These are phyloP conservation scores for Latrodectus hesperus DNA, from an alignment of 2,888 invertebrate genomes.

Conservation along the genomic window DNA sequence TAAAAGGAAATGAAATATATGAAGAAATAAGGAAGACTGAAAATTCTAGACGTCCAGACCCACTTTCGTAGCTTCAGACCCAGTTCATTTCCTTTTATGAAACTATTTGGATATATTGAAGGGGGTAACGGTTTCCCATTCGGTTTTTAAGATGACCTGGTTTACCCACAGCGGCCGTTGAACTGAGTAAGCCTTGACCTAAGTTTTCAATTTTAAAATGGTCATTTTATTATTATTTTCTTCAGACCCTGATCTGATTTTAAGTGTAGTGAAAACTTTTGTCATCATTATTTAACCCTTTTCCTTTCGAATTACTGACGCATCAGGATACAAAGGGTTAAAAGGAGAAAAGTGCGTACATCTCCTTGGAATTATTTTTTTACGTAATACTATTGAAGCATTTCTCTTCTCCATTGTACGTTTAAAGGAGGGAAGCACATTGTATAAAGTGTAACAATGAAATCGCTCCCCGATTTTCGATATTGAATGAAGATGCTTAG, in stretches of 20 bases:
- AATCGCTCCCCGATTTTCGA: constrained; percentile 46
- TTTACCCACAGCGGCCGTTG: constrained; percentile 33
- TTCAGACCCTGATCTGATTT: background rate
- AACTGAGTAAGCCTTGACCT: constrained; percentile 51
- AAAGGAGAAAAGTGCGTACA: constrained; percentile 3
- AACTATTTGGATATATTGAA: constrained; percentile 12
- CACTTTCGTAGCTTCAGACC: constrained; percentile 23
- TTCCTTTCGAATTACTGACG: constrained; percentile 25
- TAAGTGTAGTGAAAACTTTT: background rate
- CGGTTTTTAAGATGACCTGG: constrained; percentile 27
- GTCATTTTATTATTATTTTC: background rate
- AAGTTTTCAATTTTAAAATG: background rate
- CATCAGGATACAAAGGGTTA: background rate
- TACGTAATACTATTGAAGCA: background rate
- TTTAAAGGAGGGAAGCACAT: background rate
- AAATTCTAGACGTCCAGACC: constrained; percentile 17
- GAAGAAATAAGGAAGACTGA: constrained; percentile 12
- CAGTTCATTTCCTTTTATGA: background rate
- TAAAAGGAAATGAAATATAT: background rate
- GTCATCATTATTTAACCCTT: constrained; percentile 19
- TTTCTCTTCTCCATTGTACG: background rate
- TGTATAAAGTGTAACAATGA: constrained; percentile 39
- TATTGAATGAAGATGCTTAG: constrained; percentile 30
- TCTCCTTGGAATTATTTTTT: background rate
- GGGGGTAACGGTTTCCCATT: constrained; percentile 59